These are phyloP conservation scores for Gambusia yucatana DNA, from an alignment of 2,797 vertebrate genomes.

Conservation along the genomic window DNA sequence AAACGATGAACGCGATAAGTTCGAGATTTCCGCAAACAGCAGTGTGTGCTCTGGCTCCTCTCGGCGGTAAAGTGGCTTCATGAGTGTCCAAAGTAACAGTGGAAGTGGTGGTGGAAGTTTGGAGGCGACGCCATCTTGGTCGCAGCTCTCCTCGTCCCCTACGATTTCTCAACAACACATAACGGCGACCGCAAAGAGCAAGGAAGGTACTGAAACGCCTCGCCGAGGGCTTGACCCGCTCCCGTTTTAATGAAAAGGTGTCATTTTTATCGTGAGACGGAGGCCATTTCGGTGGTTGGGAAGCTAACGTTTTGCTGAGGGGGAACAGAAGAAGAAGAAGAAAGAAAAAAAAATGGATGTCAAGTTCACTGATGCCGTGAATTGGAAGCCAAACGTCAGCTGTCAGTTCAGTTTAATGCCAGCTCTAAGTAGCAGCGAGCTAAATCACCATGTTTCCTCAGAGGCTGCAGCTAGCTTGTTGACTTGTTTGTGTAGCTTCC, in stretches of 20 bases:
- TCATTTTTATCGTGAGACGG: slow-evolving; percentile 14
- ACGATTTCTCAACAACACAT: slow-evolving; percentile 89
- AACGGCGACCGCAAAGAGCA: slow-evolving; percentile 88
- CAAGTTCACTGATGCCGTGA: slow-evolving; percentile 77
- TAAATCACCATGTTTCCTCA: slow-evolving; percentile 57
- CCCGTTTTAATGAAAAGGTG: slow-evolving; percentile 19
- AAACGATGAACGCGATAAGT: slow-evolving; percentile 66
- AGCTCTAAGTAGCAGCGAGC: slow-evolving; percentile 65
- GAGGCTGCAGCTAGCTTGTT: slow-evolving; percentile 59
- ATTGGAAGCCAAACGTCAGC: slow-evolving; percentile 80
- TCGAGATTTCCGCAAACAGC: slow-evolving; percentile 65
- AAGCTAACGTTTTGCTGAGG: slow-evolving; percentile 38
- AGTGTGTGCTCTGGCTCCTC: slow-evolving; percentile 71
- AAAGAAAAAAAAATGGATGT: slow-evolving; percentile 70
- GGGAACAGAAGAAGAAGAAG: slow-evolving; percentile 22
- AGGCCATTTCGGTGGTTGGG: slow-evolving; percentile 28
- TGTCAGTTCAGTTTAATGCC: slow-evolving; percentile 76
- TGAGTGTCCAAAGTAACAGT: slow-evolving; percentile 99
- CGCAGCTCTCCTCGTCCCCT: slow-evolving; percentile 96
- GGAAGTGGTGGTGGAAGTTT: slow-evolving; percentile 93
- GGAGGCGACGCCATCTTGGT: slow-evolving; percentile 99
- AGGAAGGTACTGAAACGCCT: slow-evolving; percentile 86
- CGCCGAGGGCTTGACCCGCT: slow-evolving; percentile 37
- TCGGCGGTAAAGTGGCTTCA: slow-evolving; percentile 91
- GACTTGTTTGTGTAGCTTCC: slow-evolving; percentile 32